phyloP scores from a whole-genome alignment of 2,797 vertebrate species.

The Hydrophis major region DNA sequence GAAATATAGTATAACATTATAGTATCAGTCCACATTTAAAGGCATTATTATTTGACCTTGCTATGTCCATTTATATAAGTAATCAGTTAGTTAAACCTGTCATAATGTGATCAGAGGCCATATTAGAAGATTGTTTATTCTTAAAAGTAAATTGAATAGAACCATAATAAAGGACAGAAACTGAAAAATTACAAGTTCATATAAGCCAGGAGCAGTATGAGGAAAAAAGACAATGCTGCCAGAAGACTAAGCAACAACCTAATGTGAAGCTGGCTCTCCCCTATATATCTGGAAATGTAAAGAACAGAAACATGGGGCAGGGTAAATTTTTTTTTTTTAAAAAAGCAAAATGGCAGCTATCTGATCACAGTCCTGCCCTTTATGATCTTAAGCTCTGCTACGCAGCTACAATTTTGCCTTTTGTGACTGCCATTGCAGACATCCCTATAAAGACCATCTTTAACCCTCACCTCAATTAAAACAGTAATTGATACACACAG shows the following conservation, averaged over 20 bases:
- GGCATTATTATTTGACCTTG: slow-evolving; percentile 40
- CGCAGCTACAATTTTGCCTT: neutral
- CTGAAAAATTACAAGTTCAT: neutral
- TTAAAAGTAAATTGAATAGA: neutral
- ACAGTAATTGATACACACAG: neutral
- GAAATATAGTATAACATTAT: slow-evolving; percentile 42
- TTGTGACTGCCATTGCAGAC: neutral
- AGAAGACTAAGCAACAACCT: neutral
- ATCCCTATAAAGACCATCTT: neutral
- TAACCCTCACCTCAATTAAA: neutral
- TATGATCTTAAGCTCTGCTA: neutral
- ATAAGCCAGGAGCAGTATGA: neutral
- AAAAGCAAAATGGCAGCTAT: neutral
- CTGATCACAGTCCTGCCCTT: neutral
- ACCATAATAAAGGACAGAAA: neutral
- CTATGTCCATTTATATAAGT: neutral
- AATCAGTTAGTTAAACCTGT: neutral
- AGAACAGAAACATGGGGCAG: neutral
- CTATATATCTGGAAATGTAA: neutral
- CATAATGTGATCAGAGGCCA: neutral
- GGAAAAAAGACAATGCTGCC: neutral
- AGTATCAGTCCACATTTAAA: neutral
- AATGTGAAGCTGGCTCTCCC: neutral
- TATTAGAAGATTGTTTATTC: neutral
- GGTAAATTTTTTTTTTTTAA: neutral